phyloP scores from a whole-genome alignment of 2,797 vertebrate genomes.

The Xenopus petersii region DNA sequence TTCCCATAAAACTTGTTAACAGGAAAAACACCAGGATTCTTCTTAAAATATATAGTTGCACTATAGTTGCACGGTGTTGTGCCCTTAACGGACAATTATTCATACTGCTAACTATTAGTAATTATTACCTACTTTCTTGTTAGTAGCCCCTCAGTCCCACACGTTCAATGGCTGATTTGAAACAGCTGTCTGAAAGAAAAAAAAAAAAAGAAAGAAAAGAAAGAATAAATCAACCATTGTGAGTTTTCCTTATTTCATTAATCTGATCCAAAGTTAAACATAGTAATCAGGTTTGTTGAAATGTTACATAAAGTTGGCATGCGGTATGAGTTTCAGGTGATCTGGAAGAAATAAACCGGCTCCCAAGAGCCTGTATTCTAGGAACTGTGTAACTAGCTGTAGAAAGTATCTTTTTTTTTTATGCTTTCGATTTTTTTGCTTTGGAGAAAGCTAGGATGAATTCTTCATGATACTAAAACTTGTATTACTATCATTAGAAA shows the following conservation, averaged over 20 bases:
- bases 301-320: constrained; percentile 18
- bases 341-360: constrained; percentile 24
- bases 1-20: too few relatives aligned
- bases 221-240: constrained; percentile 13
- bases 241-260: constrained; percentile 27
- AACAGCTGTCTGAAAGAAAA: constrained; percentile 15
- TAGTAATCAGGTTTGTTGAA: constrained; percentile 37
- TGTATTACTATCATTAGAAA: constrained; percentile 13
- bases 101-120: not conserved
- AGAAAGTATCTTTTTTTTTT: not conserved
- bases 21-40: too few relatives aligned
- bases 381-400: not conserved
- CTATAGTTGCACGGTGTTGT: too few relatives aligned
- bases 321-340: constrained; percentile 25
- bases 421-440: not conserved
- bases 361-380: constrained; percentile 19
- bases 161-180: constrained; percentile 13
- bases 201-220: too few relatives aligned
- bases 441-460: not conserved
- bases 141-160: not conserved
- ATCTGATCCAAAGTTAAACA: constrained; percentile 33
- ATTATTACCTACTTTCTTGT: not conserved
- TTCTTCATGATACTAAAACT: constrained; percentile 24
- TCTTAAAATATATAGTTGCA: too few relatives aligned
- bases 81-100: not conserved